Percentiles rank a stretch among this genome's conserved stretches.
These are phyloP conservation scores for Neosalanx taihuensis DNA, from an alignment of 2,797 vertebrate species.

Conservation along the genomic window DNA sequence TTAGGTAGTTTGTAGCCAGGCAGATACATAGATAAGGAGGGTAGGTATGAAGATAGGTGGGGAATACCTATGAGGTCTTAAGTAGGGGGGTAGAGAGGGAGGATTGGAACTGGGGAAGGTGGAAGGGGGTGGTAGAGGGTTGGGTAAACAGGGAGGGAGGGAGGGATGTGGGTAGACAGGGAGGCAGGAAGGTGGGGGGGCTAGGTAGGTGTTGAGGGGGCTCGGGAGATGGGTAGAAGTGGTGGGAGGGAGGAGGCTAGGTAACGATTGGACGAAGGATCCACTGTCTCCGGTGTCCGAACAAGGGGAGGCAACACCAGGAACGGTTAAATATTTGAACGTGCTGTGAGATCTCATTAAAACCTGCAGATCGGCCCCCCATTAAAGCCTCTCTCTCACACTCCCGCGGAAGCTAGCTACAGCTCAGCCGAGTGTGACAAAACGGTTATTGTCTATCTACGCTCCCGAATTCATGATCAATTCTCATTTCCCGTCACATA, in stretches of 20 bases:
- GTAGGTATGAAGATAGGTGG: too few relatives aligned
- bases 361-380: constrained; percentile 67
- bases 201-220: constrained; percentile 42
- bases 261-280: constrained; percentile 62
- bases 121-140: too few relatives aligned
- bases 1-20: too few relatives aligned
- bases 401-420: constrained; percentile 64
- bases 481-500: constrained; percentile 72
- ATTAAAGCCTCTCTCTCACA: constrained; percentile 52
- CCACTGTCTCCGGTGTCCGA: constrained; percentile 63
- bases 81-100: too few relatives aligned
- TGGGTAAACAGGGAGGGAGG: not conserved
- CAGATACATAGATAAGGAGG: not conserved
- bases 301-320: constrained; percentile 66
- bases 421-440: constrained; percentile 75
- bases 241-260: constrained; percentile 17
- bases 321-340: constrained; percentile 83
- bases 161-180: not conserved
- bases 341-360: constrained; percentile 80
- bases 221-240: too few relatives aligned
- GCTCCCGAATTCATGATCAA: constrained; percentile 67
- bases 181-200: constrained; percentile 10
- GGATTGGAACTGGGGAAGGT: too few relatives aligned
- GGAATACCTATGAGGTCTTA: too few relatives aligned
- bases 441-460: constrained; percentile 78